Evolutionary conservation across 2,888 invertebrate species (phyloP).

Genomic region (Hirtodrosophila confusa): DNA sequence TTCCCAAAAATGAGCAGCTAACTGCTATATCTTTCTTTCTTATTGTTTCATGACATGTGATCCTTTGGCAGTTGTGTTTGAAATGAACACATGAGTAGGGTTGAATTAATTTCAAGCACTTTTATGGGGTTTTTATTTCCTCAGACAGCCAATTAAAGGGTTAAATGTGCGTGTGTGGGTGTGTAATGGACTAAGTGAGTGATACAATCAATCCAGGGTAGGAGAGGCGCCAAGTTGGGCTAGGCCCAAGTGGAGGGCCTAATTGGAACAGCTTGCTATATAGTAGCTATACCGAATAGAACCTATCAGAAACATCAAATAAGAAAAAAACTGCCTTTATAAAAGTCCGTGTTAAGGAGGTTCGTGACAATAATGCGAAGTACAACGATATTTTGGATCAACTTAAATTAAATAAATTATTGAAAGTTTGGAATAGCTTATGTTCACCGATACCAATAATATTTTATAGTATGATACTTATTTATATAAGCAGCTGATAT

Average conservation of each 20-base stretch:
- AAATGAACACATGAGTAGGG: slow-evolving; percentile 37
- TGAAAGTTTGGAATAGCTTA: too few relatives aligned
- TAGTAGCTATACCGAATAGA: too few relatives aligned
- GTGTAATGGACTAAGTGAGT: slow-evolving; percentile 20
- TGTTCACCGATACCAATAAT: too few relatives aligned
- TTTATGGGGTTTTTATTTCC: slow-evolving; percentile 31
- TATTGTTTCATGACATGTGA: slow-evolving; percentile 55
- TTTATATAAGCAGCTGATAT: too few relatives aligned
- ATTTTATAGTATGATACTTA: too few relatives aligned
- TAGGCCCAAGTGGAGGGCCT: not conserved
- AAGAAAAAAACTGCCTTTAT: too few relatives aligned
- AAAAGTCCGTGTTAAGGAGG: too few relatives aligned
- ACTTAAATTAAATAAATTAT: too few relatives aligned
- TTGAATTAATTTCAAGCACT: slow-evolving; percentile 6
- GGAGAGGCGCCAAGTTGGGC: not conserved
- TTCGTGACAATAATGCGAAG: too few relatives aligned
- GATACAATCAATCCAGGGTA: slow-evolving; percentile 9
- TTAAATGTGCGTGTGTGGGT: slow-evolving; percentile 36
- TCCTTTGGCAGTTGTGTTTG: slow-evolving; percentile 41
- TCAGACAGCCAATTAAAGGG: slow-evolving; percentile 64
- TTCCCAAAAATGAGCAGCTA: slow-evolving; percentile 28
- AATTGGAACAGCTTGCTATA: slow-evolving; percentile 1
- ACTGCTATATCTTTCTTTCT: slow-evolving; percentile 22
- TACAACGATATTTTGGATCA: too few relatives aligned
- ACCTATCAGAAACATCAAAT: too few relatives aligned